Evolutionary conservation across 2,797 vertebrate genomes (phyloP), one percentile per base, ranked within the genome.

Genomic region (Etheostoma nigrum): DNA sequence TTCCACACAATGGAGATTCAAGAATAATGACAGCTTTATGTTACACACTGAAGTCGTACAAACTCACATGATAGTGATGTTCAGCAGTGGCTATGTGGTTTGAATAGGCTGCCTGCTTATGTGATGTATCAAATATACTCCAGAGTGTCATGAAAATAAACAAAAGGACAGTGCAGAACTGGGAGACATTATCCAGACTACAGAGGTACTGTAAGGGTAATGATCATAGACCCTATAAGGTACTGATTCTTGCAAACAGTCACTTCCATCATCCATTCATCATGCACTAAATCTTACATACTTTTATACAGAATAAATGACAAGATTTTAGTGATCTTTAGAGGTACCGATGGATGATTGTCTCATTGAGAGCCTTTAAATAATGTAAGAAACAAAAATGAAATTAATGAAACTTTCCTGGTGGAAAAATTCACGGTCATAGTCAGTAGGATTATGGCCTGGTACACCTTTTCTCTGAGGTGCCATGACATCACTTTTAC

Each of bases 61-160:
- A 78, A 65, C 58, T 74, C 78, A 61, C 30, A 67, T 47, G 61
- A 71, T 77, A 60, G 30, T 1, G 42, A 72, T 62, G 16, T 78
- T 78, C 44, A 74, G 64, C 52, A 23, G 1, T 4, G 47, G 49
- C 40, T 67, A 60, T 69, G 54, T 42, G 51, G 36, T 86, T 82
- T 79, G 82, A 87, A 89, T 79, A 83, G 72, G 19, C 33, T 57
- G 49, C 49, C 74, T 62, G 52, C 44, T 55, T 40, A 58, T 74
- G 76, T 78, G 49, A 78, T 74, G 60, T 76, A 79, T 83, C 63
- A 79, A 62, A 81, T 82, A 82, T 77, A 74, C 60, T 80, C 67
- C 59, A 45, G 57, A 59, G 55, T 76, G 49, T 52, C 53, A 73
- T 78, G 55, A 74, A 72, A 83, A 79, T 75, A 71, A 76, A 74